Base-by-base conservation (phyloP, 2,888 invertebrate species). In the Caenorhabditis virilis region DNA sequence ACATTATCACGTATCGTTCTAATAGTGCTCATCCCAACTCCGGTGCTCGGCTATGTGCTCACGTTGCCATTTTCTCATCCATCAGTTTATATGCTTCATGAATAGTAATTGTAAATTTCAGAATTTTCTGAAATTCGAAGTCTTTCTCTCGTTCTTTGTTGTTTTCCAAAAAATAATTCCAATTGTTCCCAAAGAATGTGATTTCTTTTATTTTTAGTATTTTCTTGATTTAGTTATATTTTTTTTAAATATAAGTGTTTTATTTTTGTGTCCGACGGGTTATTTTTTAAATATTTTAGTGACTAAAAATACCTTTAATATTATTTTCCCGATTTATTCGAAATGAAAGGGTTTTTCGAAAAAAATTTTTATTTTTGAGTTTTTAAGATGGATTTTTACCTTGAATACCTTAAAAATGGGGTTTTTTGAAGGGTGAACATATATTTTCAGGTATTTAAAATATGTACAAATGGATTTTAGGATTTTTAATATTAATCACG, bases 41-140 rank as follows among this genome's bases (percentile, higher is more conserved):
- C 79, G 13, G 55, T 71, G 16, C 33, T 73, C 39, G 74, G 76
- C 55, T 79, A 77, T 66, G 41, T 78, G 9, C 25, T 74, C 36
- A 78, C 78, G 2, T 64, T 79, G 26, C 65, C 76, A 2, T 63
- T 79, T 50, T 74, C 69, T 9, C 66, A 72, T 52, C 78, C 78
- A 33, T 50, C 65, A 15, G 70, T 67, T 3, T 39, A 59, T 4
- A 49, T 55, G 54, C 50, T 74, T 52, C 57, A 65, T 49, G 25
- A 33, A 26, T 63, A 52, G 30, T 30, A 30, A 6, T 30, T 30
- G 6, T 13, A 30, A 30, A 30, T 30, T 30, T 7, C 11, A 23
- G 15, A 27, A 6, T 16, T n/a, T 27, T 58, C 38, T 51, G 38
- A 47, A 49, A 16, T 23, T 46, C 26, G 15, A 23, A 23, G n/a